phyloP scores from a whole-genome alignment of 1,140 invertebrate species.

The Limonius californicus region DNA sequence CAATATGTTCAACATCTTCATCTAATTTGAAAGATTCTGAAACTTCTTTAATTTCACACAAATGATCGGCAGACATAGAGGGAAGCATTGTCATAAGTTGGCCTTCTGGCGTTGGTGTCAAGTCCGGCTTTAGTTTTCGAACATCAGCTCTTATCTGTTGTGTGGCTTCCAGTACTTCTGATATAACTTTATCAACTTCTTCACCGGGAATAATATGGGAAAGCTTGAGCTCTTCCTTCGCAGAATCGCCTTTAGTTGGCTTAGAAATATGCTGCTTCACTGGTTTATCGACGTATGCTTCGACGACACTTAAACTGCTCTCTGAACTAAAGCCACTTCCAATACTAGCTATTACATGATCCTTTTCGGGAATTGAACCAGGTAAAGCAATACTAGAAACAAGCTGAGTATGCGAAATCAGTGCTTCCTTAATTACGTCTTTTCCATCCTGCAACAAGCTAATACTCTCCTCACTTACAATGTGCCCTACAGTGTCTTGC shows the following conservation, averaged over 20 bases:
- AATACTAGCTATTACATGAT: background rate
- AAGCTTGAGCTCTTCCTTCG: slow-evolving; percentile 16
- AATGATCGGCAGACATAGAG: slow-evolving; percentile 27
- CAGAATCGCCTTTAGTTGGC: background rate
- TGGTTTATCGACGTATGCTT: background rate
- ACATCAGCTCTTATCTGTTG: slow-evolving; percentile 53
- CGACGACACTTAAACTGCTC: background rate
- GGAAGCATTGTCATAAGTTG: slow-evolving; percentile 39
- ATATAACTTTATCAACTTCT: slow-evolving; percentile 50
- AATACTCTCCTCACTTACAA: no score
- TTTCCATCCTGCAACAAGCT: no score
- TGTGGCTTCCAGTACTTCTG: slow-evolving; percentile 51
- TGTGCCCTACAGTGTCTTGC: no score
- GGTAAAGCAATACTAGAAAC: slow-evolving; percentile 35
- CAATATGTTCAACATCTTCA: no score
- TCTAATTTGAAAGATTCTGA: background rate
- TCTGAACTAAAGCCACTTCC: slow-evolving; percentile 10
- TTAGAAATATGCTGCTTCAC: no score
- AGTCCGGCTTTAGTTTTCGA: slow-evolving; percentile 52
- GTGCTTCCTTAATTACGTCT: slow-evolving; percentile 32
- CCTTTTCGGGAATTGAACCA: background rate
- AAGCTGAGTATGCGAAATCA: slow-evolving; percentile 33
- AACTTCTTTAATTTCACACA: slow-evolving; percentile 24
- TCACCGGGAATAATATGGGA: background rate
- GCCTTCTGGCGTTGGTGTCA: slow-evolving; percentile 52